Evolutionary conservation across 1,140 invertebrate genomes (phyloP).

Genomic region (Psilanteris sp.): DNA sequence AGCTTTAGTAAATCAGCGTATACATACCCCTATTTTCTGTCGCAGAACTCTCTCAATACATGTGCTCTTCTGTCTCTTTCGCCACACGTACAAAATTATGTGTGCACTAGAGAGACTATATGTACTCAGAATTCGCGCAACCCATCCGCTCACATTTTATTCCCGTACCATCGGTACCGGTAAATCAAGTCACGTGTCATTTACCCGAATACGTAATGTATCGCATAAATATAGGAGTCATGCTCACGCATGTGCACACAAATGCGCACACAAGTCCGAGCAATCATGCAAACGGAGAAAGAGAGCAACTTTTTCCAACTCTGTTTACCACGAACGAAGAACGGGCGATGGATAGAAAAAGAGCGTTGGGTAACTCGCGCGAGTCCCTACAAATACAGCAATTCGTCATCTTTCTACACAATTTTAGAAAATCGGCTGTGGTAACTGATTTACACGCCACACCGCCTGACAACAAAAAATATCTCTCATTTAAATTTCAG

Average conservation of each 20-base stretch:
- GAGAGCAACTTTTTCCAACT: conserved; percentile 48
- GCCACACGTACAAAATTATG: conserved; percentile 48
- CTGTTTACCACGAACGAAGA: conserved; percentile 4
- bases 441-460: conserved; percentile 66
- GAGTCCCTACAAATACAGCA: conserved; percentile 70
- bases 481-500: conserved; percentile 17
- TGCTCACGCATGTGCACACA: conserved; percentile 67
- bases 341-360: neutral
- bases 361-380: conserved; percentile 6
- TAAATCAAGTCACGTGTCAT: conserved; percentile 79
- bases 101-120: conserved; percentile 43
- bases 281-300: conserved; percentile 62
- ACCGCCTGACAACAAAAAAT: conserved; percentile 17
- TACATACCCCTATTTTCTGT: neutral
- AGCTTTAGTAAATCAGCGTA: conserved; percentile 34
- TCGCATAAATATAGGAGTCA: conserved; percentile 76
- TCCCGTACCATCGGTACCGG: conserved; percentile 69
- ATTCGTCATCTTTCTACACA: conserved; percentile 73
- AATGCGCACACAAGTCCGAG: conserved; percentile 57
- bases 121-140: conserved; percentile 71
- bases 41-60: neutral
- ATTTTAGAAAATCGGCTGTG: conserved; percentile 69
- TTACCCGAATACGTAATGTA: conserved; percentile 78
- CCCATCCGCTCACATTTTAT: conserved; percentile 74
- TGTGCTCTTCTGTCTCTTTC: conserved; percentile 10